Evolutionary conservation across 2,797 vertebrate genomes (phyloP).

Genomic region (Helicolenus hilgendorfi): DNA sequence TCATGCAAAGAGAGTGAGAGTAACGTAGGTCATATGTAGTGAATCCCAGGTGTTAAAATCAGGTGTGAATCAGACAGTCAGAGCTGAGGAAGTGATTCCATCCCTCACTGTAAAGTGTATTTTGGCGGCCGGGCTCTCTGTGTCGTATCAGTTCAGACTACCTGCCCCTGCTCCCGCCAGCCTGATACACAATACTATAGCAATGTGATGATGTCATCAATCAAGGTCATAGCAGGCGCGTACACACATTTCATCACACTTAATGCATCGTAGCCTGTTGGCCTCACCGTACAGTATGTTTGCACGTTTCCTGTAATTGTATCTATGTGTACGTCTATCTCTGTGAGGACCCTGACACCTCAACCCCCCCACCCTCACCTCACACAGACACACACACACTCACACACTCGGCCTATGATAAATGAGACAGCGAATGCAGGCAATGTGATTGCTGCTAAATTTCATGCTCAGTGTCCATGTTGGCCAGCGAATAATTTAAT

Average conservation of each 20-base stretch:
- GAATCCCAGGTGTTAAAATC: neutral
- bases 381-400: neutral
- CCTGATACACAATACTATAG: slow-evolving; percentile 53
- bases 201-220: slow-evolving; percentile 89
- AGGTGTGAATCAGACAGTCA: slow-evolving; percentile 27
- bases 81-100: neutral
- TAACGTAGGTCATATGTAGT: neutral
- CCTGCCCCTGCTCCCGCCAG: slow-evolving; percentile 32
- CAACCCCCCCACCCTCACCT: neutral
- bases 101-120: neutral
- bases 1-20: neutral
- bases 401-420: slow-evolving; percentile 74
- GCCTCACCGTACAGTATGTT: slow-evolving; percentile 35
- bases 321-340: slow-evolving; percentile 48
- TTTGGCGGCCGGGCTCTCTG: neutral
- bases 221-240: slow-evolving; percentile 89
- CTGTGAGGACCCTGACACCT: slow-evolving; percentile 55
- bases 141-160: neutral
- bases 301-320: slow-evolving; percentile 60
- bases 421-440: slow-evolving; percentile 85
- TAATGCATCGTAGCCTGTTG: slow-evolving; percentile 56
- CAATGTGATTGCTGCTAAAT: slow-evolving; percentile 89
- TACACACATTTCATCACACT: slow-evolving; percentile 71
- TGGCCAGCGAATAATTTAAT: slow-evolving; percentile 89
- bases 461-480: slow-evolving; percentile 90